phyloP scores from a whole-genome alignment of 2,113 vertebrate species.

The Gymnogyps californianus region DNA sequence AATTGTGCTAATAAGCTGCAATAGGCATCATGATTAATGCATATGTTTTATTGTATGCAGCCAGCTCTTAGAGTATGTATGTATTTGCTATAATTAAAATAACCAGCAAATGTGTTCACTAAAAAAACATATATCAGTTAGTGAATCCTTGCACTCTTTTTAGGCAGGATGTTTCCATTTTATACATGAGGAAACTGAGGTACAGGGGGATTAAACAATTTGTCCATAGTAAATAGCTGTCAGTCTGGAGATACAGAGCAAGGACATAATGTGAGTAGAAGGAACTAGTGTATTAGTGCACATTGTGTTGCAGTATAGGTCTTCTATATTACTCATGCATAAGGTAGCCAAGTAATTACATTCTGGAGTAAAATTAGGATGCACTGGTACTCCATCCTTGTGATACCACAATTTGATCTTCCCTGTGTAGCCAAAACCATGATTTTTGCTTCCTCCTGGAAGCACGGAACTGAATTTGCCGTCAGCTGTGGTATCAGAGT shows the following conservation, averaged over 20 bases:
- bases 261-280: neutral
- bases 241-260: neutral
- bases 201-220: neutral
- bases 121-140: neutral
- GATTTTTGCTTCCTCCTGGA: neutral
- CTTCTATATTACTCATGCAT: neutral
- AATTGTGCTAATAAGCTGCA: neutral
- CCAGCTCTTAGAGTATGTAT: neutral
- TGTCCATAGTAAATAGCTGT: neutral
- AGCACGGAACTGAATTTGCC: neutral
- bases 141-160: neutral
- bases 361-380: neutral
- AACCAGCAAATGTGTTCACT: neutral
- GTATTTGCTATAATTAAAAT: neutral
- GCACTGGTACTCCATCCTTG: neutral
- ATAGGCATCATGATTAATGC: neutral
- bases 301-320: neutral
- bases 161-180: neutral
- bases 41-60: neutral
- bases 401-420: neutral
- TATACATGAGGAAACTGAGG: neutral
- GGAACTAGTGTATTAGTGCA: neutral
- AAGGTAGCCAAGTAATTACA: neutral
- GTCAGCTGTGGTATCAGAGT: neutral
- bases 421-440: neutral